Conservation (phyloP, 2,888 invertebrate species). For the Ophion ellenae region DNA sequence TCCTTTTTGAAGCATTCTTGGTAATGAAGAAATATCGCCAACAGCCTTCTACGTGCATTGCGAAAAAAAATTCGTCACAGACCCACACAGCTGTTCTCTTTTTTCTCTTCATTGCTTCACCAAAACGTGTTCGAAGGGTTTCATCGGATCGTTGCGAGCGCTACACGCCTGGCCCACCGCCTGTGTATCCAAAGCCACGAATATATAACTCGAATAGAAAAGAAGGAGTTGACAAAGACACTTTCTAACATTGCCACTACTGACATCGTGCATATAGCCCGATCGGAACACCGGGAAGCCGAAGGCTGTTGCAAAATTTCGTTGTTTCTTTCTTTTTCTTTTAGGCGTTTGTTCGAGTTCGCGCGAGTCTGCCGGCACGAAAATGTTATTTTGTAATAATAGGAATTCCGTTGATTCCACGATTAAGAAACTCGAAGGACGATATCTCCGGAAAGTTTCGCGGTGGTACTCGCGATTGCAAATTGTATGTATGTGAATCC, state of each 20-base stretch:
- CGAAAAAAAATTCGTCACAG: constrained; percentile 4
- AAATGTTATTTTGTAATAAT: constrained; percentile 50
- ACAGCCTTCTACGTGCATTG: constrained; percentile 26
- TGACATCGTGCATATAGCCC: constrained; percentile 31
- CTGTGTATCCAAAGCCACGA: not conserved
- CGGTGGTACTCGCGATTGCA: constrained; percentile 32
- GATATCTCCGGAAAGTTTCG: constrained; percentile 57
- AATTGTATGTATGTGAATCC: constrained; percentile 27
- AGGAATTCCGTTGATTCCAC: constrained; percentile 58
- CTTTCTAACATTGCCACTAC: constrained; percentile 64
- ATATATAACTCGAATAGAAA: constrained; percentile 32
- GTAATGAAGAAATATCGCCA: not conserved
- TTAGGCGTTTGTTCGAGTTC: constrained; percentile 34
- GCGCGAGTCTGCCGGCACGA: constrained; percentile 45
- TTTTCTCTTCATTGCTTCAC: constrained; percentile 40
- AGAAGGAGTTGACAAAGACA: constrained; percentile 56
- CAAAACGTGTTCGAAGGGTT: constrained; percentile 58
- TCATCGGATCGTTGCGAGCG: constrained; percentile 48
- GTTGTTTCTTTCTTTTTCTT: constrained; percentile 23
- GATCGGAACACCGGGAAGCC: constrained; percentile 32
- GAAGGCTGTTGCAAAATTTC: constrained; percentile 56
- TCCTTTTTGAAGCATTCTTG: not conserved
- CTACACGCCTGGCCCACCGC: constrained; percentile 39
- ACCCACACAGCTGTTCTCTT: not conserved
- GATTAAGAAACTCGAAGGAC: constrained; percentile 54